Evolutionary conservation across 1,140 invertebrate genomes (phyloP).

Genomic region (Penaeus vannamei): DNA sequence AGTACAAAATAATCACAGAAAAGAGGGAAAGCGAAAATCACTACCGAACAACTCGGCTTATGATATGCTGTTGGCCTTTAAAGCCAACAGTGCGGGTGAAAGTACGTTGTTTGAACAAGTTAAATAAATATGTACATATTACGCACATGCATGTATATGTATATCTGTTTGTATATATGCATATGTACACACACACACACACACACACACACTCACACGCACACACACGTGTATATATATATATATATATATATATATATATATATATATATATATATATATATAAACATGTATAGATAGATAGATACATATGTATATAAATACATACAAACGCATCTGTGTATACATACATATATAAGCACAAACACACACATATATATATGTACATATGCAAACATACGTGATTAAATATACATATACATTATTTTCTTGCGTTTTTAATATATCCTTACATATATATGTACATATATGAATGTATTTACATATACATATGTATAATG

Average conservation of each 20-base stretch:
- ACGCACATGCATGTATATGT: background rate
- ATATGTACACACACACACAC: background rate
- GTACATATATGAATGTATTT: background rate
- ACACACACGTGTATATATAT: background rate
- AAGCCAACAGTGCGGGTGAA: too few species aligned
- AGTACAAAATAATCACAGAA: too few species aligned
- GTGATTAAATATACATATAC: background rate
- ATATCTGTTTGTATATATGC: background rate
- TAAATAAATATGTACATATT: too few species aligned
- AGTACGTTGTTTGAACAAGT: too few species aligned
- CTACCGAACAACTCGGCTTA: too few species aligned
- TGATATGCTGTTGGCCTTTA: too few species aligned
- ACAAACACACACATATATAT: background rate
- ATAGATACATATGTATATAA: background rate
- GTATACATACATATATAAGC: background rate
- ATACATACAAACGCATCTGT: too few species aligned
- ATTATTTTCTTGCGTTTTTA: background rate
- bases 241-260: background rate
- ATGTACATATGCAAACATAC: background rate
- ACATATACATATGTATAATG: background rate
- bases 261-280: background rate
- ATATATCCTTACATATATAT: background rate
- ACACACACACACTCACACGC: too few species aligned
- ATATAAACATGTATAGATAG: background rate
- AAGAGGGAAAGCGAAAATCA: too few species aligned